A percentile compares a stretch with the other conserved stretches of the same genome.
Conservation (phyloP, 2,888 invertebrate genomes). For the Drosophila formosana region DNA sequence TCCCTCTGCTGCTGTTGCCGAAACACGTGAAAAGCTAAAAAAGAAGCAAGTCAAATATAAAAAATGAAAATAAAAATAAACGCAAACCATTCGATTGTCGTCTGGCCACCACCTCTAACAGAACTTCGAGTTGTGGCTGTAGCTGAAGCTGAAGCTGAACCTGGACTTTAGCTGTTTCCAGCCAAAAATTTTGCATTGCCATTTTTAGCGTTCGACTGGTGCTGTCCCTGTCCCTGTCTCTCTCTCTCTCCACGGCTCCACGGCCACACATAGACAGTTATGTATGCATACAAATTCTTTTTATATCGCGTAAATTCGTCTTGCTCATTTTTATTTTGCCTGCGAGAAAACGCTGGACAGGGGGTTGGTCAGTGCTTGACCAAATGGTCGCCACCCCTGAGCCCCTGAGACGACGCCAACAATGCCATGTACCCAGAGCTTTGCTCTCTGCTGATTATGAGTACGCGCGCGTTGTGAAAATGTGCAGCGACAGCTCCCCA, state of each 20-base stretch:
- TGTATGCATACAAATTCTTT: conserved; percentile 50
- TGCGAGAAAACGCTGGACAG: not conserved
- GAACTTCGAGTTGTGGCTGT: conserved; percentile 15
- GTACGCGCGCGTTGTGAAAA: conserved; percentile 68
- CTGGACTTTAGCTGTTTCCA: conserved; percentile 50
- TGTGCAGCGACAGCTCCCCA: conserved; percentile 62
- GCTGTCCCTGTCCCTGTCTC: no score
- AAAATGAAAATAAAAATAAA: conserved; percentile 44
- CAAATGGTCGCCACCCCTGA: conserved; percentile 78
- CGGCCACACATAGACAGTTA: not conserved
- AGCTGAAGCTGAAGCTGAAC: conserved; percentile 16
- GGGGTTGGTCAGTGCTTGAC: conserved; percentile 65
- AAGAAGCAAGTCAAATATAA: conserved; percentile 7
- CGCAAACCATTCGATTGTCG: conserved; percentile 69
- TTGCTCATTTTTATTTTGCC: conserved; percentile 49
- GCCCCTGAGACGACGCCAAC: conserved; percentile 68
- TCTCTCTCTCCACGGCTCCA: no score
- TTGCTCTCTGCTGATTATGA: conserved; percentile 71
- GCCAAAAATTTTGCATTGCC: conserved; percentile 67
- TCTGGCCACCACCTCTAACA: conserved; percentile 59
- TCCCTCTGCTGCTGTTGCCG: not conserved
- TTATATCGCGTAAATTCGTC: conserved; percentile 75
- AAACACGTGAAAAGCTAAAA: conserved; percentile 35
- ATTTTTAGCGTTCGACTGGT: conserved; percentile 68
- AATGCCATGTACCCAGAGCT: conserved; percentile 37